A percentile compares a stretch with the other conserved stretches of the same genome.
Conservation (phyloP, 37 sponge, comb jelly and placozoan species). For the Ianthella basta region DNA sequence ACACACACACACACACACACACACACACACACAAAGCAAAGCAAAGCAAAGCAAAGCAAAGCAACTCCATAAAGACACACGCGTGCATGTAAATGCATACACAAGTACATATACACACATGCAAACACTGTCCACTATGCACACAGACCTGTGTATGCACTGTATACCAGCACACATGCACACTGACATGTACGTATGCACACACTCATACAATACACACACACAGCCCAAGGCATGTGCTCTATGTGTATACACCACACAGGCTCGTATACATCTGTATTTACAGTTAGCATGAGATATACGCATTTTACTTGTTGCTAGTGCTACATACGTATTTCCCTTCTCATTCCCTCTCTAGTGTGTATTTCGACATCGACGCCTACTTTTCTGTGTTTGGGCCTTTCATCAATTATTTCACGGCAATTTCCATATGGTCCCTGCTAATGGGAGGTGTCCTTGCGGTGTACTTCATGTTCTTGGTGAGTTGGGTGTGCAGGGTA, state of each 20-base stretch:
- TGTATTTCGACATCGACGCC: slow-evolving; percentile 54
- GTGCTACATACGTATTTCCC: background rate
- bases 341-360: slow-evolving; percentile 11
- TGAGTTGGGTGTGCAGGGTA: background rate
- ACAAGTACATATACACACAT: slow-evolving; percentile 24
- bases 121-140: background rate
- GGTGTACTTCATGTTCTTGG: slow-evolving; percentile 61
- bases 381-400: slow-evolving; percentile 73
- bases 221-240: background rate
- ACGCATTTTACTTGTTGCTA: background rate
- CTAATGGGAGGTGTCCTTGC: slow-evolving; percentile 47
- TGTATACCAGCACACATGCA: slow-evolving; percentile 19
- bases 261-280: background rate
- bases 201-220: slow-evolving; percentile 17
- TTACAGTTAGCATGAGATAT: background rate
- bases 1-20: background rate
- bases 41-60: background rate
- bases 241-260: background rate
- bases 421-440: slow-evolving; percentile 51
- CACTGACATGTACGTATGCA: slow-evolving; percentile 8
- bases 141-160: slow-evolving; percentile 23
- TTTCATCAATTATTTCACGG: slow-evolving; percentile 30
- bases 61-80: background rate
- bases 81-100: background rate
- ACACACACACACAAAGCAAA: slow-evolving; percentile 3